Base-by-base conservation (phyloP, 2,797 vertebrate genomes). In the Mormyrus proboscirostris region DNA sequence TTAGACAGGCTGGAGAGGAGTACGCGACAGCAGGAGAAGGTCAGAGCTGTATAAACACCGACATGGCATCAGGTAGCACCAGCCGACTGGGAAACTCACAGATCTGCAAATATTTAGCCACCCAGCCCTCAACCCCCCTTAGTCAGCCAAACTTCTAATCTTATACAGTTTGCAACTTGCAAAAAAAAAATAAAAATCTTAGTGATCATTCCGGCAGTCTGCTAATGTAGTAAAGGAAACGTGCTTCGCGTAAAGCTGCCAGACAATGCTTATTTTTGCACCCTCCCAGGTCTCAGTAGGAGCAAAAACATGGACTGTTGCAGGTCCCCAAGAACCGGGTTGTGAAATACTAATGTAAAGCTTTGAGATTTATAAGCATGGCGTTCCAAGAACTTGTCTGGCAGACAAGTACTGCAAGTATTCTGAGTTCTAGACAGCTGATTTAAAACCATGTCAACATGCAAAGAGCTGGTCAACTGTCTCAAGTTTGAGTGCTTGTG, bases 1-100 rank as follows among this genome's bases (percentile, higher is more conserved):
- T 62, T 50, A 85, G 88, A 87, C 50, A 79, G 49, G 44, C 73
- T 84, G 41, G 62, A 49, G 51, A 29, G 44, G 88, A 57, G 55
- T 38, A 89, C 14, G 62, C 22, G 41, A 85, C 25, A 87, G 41
- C 86, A 86, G 25, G 87, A 82, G 89, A 91, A 90, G 90, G 90
- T 91, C 90, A 91, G 89, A 88, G 88, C 88, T 89, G 89, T 73
- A 92, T 88, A 91, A 90, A 90, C 82, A 89, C 69, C 19, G 19
- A 62, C 47, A 44, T 6, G 16, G 76, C n/a, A n/a, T 49, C 44
- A 22, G 85, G 65, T 89, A 22, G 25, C 88, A 29, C 7, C 29
- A 89, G 38, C 22, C 51, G 41, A 51, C 29, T 38, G 5, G 41
- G 19, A 25, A 62, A 44, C 25, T 79, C 14, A 73, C 41, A 29